Evolutionary conservation across 1,140 invertebrate species (phyloP).

Genomic region (Aphidius ervi): DNA sequence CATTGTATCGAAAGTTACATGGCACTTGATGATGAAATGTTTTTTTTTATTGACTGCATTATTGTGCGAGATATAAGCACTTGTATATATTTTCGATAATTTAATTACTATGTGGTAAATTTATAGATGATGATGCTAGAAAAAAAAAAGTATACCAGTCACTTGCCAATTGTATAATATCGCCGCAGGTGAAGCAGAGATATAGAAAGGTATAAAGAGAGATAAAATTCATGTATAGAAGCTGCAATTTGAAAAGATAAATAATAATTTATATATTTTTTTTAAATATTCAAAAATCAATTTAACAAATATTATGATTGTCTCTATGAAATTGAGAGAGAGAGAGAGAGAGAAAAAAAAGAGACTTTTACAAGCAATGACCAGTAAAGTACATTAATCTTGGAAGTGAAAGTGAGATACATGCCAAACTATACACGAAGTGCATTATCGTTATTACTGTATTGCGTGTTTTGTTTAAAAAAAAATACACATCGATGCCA

Average conservation of each 20-base stretch:
- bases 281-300: neutral
- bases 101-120: no score
- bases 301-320: neutral
- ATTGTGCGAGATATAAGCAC: no score
- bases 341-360: no score
- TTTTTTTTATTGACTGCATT: no score
- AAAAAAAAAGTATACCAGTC: no score
- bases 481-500: neutral
- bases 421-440: slow-evolving; percentile 11
- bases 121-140: no score
- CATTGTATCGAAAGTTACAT: no score
- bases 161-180: slow-evolving; percentile 2
- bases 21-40: no score
- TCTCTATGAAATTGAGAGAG: no score
- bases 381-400: neutral
- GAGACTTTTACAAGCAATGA: no score
- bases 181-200: slow-evolving; percentile 5
- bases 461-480: slow-evolving; percentile 15
- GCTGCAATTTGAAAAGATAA: neutral
- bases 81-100: no score
- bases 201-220: neutral
- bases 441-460: slow-evolving; percentile 23
- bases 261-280: slow-evolving; percentile 9
- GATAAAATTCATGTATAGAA: slow-evolving; percentile 10
- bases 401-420: neutral